Percentiles rank a stretch among this genome's conserved stretches.
These are phyloP conservation scores for Pachymerium ferrugineum DNA, from an alignment of 2,888 invertebrate genomes.

Conservation along the genomic window DNA sequence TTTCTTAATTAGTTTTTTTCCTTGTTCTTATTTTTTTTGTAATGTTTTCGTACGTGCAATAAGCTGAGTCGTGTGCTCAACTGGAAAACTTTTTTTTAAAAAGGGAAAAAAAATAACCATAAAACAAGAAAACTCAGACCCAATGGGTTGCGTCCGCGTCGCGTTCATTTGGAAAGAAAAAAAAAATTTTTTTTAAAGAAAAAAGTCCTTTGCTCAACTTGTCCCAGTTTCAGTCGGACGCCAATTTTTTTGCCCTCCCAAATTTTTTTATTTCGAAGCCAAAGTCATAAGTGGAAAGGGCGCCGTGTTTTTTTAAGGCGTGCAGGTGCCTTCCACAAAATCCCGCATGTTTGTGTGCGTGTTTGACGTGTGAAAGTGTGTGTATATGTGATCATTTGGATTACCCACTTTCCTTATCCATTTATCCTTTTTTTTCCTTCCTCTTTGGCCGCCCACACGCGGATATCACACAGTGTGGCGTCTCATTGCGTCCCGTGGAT, in stretches of 20 bases:
- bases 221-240: conserved; percentile 6
- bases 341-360: conserved; percentile 4
- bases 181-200: not conserved
- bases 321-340: not conserved
- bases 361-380: conserved; percentile 4
- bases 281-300: conserved; percentile 21
- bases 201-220: conserved; percentile 17
- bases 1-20: not conserved
- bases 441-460: conserved; percentile 17
- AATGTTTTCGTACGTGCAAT: not conserved
- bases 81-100: not conserved
- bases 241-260: not conserved
- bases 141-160: conserved; percentile 15
- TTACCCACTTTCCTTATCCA: not conserved
- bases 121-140: not conserved
- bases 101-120: not conserved
- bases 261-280: conserved; percentile 9
- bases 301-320: not conserved
- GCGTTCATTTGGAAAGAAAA: not conserved
- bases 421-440: not conserved
- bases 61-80: conserved; percentile 17
- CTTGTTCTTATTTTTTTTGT: not conserved
- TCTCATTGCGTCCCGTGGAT: conserved; percentile 16
- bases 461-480: conserved; percentile 19
- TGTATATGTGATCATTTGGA: not conserved